phyloP scores from a whole-genome alignment of 2,113 vertebrate species.

The Microcebus ravelobensis region DNA sequence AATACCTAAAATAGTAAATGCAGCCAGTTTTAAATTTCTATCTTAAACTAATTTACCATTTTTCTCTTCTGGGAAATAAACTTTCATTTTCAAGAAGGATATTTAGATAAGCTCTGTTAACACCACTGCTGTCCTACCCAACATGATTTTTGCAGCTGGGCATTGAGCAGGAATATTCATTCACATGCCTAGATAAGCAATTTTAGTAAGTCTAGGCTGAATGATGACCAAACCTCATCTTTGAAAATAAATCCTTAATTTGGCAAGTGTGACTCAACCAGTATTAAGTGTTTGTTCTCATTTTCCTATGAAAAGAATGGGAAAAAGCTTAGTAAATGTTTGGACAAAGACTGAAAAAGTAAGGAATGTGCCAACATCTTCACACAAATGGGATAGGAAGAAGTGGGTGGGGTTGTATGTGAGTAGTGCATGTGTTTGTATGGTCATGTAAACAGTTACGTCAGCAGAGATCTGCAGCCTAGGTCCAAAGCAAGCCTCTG shows the following conservation, averaged over 20 bases:
- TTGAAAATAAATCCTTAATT: constrained; percentile 4
- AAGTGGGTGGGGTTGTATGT: neutral
- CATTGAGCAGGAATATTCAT: neutral
- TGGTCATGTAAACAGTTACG: neutral
- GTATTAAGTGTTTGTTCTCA: neutral
- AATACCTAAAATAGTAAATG: neutral
- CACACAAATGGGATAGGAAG: neutral
- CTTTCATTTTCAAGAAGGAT: constrained; percentile 17
- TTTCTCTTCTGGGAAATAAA: constrained; percentile 24
- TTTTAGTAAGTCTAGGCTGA: neutral
- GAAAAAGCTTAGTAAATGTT: neutral
- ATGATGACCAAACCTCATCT: neutral
- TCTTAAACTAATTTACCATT: constrained; percentile 29
- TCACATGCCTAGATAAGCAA: neutral
- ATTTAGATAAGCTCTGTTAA: neutral
- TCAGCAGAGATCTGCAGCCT: neutral
- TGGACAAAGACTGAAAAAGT: neutral
- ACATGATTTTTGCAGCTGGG: neutral
- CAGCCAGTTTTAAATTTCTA: neutral
- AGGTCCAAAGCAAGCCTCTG: neutral
- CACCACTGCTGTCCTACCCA: neutral
- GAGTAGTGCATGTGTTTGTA: neutral
- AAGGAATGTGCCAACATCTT: neutral
- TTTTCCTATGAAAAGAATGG: neutral
- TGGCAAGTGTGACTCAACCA: neutral